These are phyloP conservation scores for Lepus timidus DNA, from an alignment of 2,113 vertebrate species.

Conservation along the genomic window DNA sequence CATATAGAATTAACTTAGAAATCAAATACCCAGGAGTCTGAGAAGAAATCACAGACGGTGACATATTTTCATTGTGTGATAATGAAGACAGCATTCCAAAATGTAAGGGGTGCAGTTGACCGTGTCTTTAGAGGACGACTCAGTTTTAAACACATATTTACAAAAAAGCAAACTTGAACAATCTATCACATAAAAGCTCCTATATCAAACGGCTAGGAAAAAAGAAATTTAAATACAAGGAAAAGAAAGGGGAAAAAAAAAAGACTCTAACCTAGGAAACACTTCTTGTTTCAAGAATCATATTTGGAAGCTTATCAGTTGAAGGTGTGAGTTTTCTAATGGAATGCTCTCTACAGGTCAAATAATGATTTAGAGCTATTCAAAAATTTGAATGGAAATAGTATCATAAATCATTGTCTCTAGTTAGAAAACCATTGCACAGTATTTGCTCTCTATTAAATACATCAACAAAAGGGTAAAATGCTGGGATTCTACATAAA, in stretches of 20 bases:
- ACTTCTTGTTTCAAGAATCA: not conserved
- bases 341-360: not conserved
- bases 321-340: not conserved
- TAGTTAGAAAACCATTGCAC: not conserved
- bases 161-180: not conserved
- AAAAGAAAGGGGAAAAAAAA: not conserved
- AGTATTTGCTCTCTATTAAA: not conserved
- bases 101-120: not conserved
- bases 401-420: not conserved
- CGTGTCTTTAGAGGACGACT: not conserved
- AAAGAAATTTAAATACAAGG: not conserved
- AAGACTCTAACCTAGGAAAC: not conserved
- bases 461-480: not conserved
- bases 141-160: not conserved
- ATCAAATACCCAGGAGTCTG: not conserved
- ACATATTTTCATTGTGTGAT: not conserved
- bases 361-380: not conserved
- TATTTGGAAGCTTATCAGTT: not conserved
- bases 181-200: not conserved
- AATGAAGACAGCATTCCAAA: not conserved
- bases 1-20: not conserved
- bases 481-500: not conserved
- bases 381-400: not conserved
- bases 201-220: not conserved
- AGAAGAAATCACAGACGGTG: constrained; percentile 2